Conservation (phyloP, 2,888 invertebrate species). For the Oscheius sp. region DNA sequence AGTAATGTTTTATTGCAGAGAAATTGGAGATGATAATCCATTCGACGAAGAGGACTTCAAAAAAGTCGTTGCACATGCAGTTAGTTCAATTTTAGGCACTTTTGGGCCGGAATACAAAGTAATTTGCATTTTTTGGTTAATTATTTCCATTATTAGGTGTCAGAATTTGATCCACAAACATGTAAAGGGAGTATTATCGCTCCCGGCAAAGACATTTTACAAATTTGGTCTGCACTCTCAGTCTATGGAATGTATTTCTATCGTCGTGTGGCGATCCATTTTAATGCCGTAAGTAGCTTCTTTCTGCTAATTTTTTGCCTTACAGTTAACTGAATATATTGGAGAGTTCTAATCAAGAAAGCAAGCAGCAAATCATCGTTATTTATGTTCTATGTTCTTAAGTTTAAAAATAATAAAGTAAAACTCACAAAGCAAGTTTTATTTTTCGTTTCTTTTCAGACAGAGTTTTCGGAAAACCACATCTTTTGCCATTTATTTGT, state of each 20-base stretch:
- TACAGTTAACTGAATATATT: constrained; percentile 17
- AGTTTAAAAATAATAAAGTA: no score
- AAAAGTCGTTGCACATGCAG: constrained; percentile 48
- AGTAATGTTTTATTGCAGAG: constrained; percentile 1
- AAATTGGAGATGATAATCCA: constrained; percentile 1
- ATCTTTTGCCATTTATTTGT: no score
- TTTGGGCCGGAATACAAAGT: constrained; percentile 51
- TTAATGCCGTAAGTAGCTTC: constrained; percentile 47
- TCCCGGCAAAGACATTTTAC: constrained; percentile 45
- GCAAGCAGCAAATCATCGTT: not conserved
- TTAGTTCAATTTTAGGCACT: constrained; percentile 43
- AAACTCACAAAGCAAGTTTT: no score
- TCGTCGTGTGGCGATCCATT: constrained; percentile 55
- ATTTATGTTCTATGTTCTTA: no score
- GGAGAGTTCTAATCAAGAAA: constrained; percentile 13
- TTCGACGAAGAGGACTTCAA: constrained; percentile 42
- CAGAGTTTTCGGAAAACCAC: no score
- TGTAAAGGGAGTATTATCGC: constrained; percentile 52
- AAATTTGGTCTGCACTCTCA: constrained; percentile 62
- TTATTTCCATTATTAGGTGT: constrained; percentile 37
- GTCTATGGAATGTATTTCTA: constrained; percentile 51
- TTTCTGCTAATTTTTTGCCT: not conserved
- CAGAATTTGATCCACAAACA: constrained; percentile 41
- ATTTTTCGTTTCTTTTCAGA: no score
- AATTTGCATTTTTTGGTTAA: not conserved